A percentile compares a stretch with the other conserved stretches of the same genome.
Conservation (phyloP, 1,140 invertebrate genomes). For the Rhizoglyphus robini region DNA sequence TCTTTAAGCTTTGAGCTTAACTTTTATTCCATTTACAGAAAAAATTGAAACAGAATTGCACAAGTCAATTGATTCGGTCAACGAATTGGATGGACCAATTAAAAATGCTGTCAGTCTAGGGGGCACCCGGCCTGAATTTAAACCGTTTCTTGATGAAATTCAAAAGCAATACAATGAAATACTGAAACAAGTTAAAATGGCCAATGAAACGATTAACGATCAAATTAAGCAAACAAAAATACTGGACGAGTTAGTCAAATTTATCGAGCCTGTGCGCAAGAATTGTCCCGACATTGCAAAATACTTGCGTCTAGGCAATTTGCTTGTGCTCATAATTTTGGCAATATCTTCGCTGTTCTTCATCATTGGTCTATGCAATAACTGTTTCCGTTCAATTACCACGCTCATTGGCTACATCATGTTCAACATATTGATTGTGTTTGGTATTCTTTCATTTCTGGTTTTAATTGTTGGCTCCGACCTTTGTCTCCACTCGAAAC, state of each 20-base stretch:
- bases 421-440: not conserved
- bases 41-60: not conserved
- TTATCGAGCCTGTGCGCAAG: not conserved
- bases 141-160: not conserved
- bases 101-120: too few relatives aligned
- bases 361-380: slow-evolving; percentile 6
- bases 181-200: not conserved
- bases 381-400: not conserved
- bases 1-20: not conserved
- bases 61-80: too few relatives aligned
- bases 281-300: not conserved
- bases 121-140: too few relatives aligned
- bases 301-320: not conserved
- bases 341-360: not conserved
- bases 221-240: not conserved
- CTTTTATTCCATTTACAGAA: not conserved
- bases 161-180: not conserved
- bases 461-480: slow-evolving; percentile 3
- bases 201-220: not conserved
- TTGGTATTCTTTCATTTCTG: not conserved
- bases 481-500: slow-evolving; percentile 4
- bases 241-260: not conserved
- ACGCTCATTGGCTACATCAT: not conserved
- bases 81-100: too few relatives aligned
- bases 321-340: not conserved